These are phyloP conservation scores for Callocephalon fimbriatum DNA, from an alignment of 2,113 vertebrate genomes.

Conservation along the genomic window DNA sequence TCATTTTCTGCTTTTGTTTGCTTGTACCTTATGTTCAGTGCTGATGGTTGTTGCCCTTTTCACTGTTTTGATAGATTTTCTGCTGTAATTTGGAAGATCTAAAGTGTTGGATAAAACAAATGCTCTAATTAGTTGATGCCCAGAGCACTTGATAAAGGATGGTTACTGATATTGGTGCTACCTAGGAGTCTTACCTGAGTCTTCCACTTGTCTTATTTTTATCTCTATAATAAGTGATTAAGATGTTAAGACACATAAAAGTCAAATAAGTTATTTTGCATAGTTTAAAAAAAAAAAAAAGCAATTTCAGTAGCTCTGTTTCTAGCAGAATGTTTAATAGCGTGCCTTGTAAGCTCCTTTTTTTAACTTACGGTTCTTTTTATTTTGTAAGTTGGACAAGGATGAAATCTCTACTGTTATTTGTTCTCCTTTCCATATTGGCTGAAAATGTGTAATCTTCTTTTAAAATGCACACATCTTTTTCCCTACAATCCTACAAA, in stretches of 20 bases:
- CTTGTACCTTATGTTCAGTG: background rate
- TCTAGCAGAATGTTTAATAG: background rate
- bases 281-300: background rate
- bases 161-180: background rate
- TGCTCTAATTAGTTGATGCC: background rate
- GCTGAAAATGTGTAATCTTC: background rate
- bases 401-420: background rate
- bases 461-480: background rate
- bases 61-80: background rate
- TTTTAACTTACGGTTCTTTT: background rate
- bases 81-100: background rate
- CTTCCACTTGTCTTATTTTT: background rate
- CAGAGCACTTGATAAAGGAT: background rate
- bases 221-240: background rate
- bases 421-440: background rate
- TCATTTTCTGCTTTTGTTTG: accelerated
- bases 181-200: background rate
- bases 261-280: background rate
- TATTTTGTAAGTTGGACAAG: background rate
- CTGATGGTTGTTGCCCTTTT: background rate
- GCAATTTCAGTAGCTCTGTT: background rate
- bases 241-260: background rate
- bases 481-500: background rate
- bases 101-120: background rate
- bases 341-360: background rate